These are phyloP conservation scores for Ataeniobius toweri DNA, from an alignment of 2,797 vertebrate genomes.

Conservation along the genomic window DNA sequence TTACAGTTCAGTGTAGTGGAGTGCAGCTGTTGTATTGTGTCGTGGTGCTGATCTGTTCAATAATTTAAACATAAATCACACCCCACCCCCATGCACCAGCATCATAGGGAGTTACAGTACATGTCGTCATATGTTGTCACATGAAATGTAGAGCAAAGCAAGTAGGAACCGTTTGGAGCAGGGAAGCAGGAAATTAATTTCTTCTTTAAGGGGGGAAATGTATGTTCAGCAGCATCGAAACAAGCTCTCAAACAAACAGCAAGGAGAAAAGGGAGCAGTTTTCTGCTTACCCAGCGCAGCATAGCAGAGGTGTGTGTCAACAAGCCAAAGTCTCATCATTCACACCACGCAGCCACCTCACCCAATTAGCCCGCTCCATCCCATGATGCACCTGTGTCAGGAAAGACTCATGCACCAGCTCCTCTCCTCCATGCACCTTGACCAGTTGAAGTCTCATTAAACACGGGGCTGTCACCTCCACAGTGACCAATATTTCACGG, in stretches of 20 bases:
- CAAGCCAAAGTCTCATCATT: slow-evolving; percentile 77
- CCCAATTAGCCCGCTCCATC: slow-evolving; percentile 72
- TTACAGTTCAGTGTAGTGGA: slow-evolving; percentile 44
- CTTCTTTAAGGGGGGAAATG: slow-evolving; percentile 4
- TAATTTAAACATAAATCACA: slow-evolving; percentile 71
- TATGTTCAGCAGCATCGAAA: slow-evolving; percentile 35
- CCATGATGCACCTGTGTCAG: slow-evolving; percentile 70
- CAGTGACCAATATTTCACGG: slow-evolving; percentile 44
- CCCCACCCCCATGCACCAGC: slow-evolving; percentile 47
- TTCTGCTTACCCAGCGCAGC: slow-evolving; percentile 58
- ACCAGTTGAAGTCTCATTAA: slow-evolving; percentile 55
- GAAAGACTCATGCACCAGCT: slow-evolving; percentile 54
- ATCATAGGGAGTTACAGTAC: slow-evolving; percentile 56
- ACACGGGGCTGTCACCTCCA: slow-evolving; percentile 41
- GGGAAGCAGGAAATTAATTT: slow-evolving; percentile 15
- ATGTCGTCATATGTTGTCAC: slow-evolving; percentile 57
- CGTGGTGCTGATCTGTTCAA: slow-evolving; percentile 49
- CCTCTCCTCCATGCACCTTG: slow-evolving; percentile 25
- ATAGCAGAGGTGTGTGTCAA: slow-evolving; percentile 70
- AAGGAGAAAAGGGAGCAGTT: slow-evolving; percentile 25
- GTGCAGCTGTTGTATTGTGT: slow-evolving; percentile 43
- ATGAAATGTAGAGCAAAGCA: slow-evolving; percentile 44
- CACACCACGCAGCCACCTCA: slow-evolving; percentile 66
- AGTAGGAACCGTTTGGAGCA: slow-evolving; percentile 34
- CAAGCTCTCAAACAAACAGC: slow-evolving; percentile 28